These are phyloP conservation scores for Sipunculus nudus DNA, from an alignment of 2,888 invertebrate genomes.

Conservation along the genomic window DNA sequence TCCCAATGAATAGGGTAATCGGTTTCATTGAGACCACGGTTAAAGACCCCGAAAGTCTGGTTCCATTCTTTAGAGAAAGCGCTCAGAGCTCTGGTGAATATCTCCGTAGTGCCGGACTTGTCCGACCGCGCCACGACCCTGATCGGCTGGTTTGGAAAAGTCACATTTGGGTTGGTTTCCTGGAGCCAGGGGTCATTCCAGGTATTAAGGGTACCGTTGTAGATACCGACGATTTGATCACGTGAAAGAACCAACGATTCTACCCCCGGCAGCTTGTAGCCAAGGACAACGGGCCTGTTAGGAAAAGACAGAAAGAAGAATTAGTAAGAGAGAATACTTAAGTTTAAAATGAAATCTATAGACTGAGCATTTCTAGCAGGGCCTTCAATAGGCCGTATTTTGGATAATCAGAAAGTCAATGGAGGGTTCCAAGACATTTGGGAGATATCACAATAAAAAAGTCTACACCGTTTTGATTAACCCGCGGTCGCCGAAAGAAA, in stretches of 20 bases:
- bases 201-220: conserved; percentile 48
- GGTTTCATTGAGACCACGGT: conserved; percentile 9
- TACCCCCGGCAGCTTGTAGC: conserved; percentile 49
- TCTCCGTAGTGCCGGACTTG: conserved; percentile 57
- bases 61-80: conserved; percentile 49
- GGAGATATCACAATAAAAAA: no score
- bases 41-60: conserved; percentile 47
- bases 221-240: conserved; percentile 55
- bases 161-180: conserved; percentile 39
- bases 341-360: no score
- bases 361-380: no score
- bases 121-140: conserved; percentile 52
- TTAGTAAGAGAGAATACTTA: no score
- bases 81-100: conserved; percentile 53
- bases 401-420: no score
- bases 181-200: conserved; percentile 52
- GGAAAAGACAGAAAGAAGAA: background rate
- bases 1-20: conserved; percentile 11
- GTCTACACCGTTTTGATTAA: no score
- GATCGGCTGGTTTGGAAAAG: conserved; percentile 47
- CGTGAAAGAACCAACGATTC: conserved; percentile 46
- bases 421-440: no score
- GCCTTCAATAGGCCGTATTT: no score
- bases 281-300: conserved; percentile 54
- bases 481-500: no score